A percentile compares a stretch with the other conserved stretches of the same genome.
Conservation (phyloP, 2,113 vertebrate genomes). For the Callopanchax toddi region DNA sequence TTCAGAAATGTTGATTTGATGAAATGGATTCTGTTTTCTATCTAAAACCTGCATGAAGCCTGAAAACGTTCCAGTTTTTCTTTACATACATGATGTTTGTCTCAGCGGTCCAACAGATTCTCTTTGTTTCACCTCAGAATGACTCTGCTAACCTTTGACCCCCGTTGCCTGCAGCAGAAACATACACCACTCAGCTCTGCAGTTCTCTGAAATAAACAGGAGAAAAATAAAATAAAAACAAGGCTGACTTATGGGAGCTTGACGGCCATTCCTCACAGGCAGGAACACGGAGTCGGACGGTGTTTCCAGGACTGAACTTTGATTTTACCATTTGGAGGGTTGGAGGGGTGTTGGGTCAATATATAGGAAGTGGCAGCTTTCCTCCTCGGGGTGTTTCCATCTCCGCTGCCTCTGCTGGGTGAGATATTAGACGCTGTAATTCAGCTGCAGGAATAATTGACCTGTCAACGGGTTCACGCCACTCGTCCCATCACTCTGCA, state of each 20-base stretch:
- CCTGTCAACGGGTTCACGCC: conserved; percentile 69
- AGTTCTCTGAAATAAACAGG: neutral
- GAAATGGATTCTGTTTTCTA: neutral
- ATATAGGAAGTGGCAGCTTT: conserved; percentile 62
- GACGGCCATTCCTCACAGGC: conserved; percentile 15
- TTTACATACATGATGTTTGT: neutral
- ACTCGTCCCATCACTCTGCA: conserved; percentile 54
- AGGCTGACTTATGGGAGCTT: conserved; percentile 27
- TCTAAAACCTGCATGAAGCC: neutral
- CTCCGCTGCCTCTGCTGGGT: conserved; percentile 50
- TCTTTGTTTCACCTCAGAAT: neutral
- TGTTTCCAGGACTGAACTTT: conserved; percentile 47
- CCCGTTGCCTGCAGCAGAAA: conserved; percentile 15
- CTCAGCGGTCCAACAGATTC: neutral
- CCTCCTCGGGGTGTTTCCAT: conserved; percentile 63
- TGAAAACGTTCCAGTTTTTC: neutral
- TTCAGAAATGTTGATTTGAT: neutral
- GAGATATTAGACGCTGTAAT: conserved; percentile 75
- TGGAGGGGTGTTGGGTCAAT: conserved; percentile 13
- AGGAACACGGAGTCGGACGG: neutral
- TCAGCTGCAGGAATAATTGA: conserved; percentile 76
- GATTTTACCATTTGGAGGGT: conserved; percentile 40
- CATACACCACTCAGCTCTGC: neutral
- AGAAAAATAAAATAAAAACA: neutral
- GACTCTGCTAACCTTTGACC: conserved; percentile 22